Base-by-base conservation (phyloP, 2,113 vertebrate genomes). In the Neogobius melanostomus region DNA sequence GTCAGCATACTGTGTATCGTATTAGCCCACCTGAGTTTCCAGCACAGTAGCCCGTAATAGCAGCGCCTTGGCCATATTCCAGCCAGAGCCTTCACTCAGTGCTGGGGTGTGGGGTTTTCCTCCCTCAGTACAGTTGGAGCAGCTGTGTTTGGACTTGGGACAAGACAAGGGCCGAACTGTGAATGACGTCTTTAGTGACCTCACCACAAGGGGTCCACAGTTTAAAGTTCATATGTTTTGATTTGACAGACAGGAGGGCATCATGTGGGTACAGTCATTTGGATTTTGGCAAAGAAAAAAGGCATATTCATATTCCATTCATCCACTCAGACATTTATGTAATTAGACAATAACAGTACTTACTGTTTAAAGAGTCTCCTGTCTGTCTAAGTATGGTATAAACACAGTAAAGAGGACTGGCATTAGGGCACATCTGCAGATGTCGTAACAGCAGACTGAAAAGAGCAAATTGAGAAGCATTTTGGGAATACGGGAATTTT, bases 101-200 rank as follows among this genome's bases (percentile, higher is more conserved):
- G n/a, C 14, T 0, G 56, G 51, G 16, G 46, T 66, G 68, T 56
- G 16, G 45, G 66, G 64, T 14, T 67, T 72, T 74, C 69, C 5
- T 64, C 15, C 49, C 81, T 82, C 80, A 76, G 42, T 67, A 62
- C 8, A 12, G 50, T 45, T 36, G 47, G 5, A 77, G 69, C 72
- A 83, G 77, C 79, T 83, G 72, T 82, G 76, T 88, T 85, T 86
- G 66, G 72, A 80, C 17, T 56, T 36, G 49, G 59, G 71, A 17
- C 60, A 49, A 79, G 43, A 49, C 51, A 36, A n/a, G 63, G 15
- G 36, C 0, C 44, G 62, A 16, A 10, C 71, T 17, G 64, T 45
- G 61, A 71, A 49, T 71, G 73, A 71, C 44, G 11, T 73, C 49
- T 51, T 49, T 12, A 8, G 8, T 10, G 0, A n/a, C 28, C 45